Evolutionary conservation across 2,113 vertebrate genomes (phyloP), one percentile per base, ranked within the genome.

Genomic region (Athene cunicularia): DNA sequence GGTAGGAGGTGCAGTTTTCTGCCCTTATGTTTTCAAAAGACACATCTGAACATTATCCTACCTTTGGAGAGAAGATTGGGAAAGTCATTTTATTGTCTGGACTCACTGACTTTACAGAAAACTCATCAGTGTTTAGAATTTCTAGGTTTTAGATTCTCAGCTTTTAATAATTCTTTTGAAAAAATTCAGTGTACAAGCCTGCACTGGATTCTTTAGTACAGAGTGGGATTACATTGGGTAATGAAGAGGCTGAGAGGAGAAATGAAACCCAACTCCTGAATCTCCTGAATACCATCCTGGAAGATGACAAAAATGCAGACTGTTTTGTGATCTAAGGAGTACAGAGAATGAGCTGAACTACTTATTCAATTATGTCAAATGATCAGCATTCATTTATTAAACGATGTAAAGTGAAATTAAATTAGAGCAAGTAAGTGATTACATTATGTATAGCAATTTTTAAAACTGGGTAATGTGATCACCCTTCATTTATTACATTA

Each of bases 301-400:
- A 86, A 90, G 6, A 56, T 1, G 11, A 90, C 33, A 70, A 30
- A 93, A 87, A 76, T 53, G 4, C 20, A 45, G 49, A 13, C 10
- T 66, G 27, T 77, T 92, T 88, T 83, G 63, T 88, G 35, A 86
- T 50, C 8, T 71, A 80, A 89, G 79, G 60, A 84, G 58, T 60
- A 53, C 8, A 86, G 79, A 88, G 22, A 86, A 93, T 76, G 53
- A 94, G 37, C 41, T 77, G 85, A 92, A 74, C 58, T 90, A 72
- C 88, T 94, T 95, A 84, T 56, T 94, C 55, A 95, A 92, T 97
- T 94, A 93, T 80, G 75, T 94, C 71, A 95, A 94, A 96, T 90
- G 90, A 96, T 95, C 63, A 70, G 64, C 55, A 86, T 92, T 92
- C 81, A 49, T 96, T 92, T 94, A 96, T 95, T 96, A 97, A 96